Base-by-base conservation (phyloP, 53 echinoderm and acorn worm species). In the Henricia sp. region DNA sequence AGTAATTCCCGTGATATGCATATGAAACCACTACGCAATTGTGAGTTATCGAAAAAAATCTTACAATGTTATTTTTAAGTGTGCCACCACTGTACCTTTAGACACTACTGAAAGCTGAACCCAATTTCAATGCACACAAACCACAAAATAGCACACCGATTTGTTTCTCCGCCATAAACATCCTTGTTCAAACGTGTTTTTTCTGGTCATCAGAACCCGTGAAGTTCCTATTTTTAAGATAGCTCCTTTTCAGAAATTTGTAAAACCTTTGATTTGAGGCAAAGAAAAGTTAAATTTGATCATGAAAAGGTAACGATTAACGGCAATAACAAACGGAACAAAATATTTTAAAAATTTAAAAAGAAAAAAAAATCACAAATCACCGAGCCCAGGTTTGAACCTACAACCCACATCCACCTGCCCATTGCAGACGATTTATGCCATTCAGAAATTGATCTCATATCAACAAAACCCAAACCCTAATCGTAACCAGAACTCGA, bases 161-260 rank as follows among this genome's bases (percentile, higher is more conserved):
- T 67, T 67, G 67, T 67, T 67, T 41, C 40, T 67, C 10, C 23
- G 67, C 38, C 67, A 40, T 37, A 37, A 8, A 60, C 24, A 40
- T 39, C 67, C 67, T 41, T 67, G 67, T 37, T 38, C 21, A 46
- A 46, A 46, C 48, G 21, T 54, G 21, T 67, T 3, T 30, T 67
- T 67, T 37, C n/a, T 5, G 20, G 37, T 8, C 3, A 36, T 12
- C 2, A 67, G 37, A 13, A 9, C 4, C 3, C 2, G 37, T 30
- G 36, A 5, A 14, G 37, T 16, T 25, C 4, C 67, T 20, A 39
- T 41, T 37, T 9, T n/a, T n/a, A n/a, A n/a, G n/a, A n/a, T n/a
- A n/a, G n/a, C n/a, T n/a, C n/a, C n/a, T n/a, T n/a, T n/a, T n/a
- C n/a, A n/a, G n/a, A n/a, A n/a, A n/a, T n/a, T n/a, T n/a, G n/a